phyloP scores from a whole-genome alignment of 2,797 vertebrate genomes.

The Premnoplex brunnescens region DNA sequence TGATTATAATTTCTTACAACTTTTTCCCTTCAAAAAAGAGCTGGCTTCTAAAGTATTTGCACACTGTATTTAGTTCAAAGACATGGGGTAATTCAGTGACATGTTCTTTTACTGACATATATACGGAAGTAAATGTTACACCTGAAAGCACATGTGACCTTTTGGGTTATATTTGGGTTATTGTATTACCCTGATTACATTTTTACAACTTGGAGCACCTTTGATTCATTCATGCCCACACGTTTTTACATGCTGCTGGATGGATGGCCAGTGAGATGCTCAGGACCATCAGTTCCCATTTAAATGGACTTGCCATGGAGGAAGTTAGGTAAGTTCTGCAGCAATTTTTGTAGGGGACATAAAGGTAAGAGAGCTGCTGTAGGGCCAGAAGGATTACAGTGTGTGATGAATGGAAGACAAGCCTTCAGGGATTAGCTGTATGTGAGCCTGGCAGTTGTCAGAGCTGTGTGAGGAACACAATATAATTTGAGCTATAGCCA shows the following conservation, averaged over 20 bases:
- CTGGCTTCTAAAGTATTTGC: background rate
- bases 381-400: background rate
- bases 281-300: background rate
- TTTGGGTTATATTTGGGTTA: background rate
- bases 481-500: background rate
- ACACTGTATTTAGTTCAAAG: background rate
- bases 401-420: background rate
- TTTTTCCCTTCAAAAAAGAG: background rate
- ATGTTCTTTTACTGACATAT: background rate
- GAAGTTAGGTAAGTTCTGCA: background rate
- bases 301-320: background rate
- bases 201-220: background rate
- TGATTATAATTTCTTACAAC: background rate
- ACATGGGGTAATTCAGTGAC: background rate
- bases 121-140: background rate
- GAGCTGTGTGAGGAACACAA: background rate
- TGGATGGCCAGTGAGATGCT: background rate
- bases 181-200: background rate
- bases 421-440: background rate
- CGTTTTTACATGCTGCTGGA: background rate
- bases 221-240: background rate
- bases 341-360: background rate
- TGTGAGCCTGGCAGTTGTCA: background rate
- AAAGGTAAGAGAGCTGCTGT: background rate
- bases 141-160: background rate